Conservation (phyloP, 2,888 invertebrate species). For the Rhingia rostrata region DNA sequence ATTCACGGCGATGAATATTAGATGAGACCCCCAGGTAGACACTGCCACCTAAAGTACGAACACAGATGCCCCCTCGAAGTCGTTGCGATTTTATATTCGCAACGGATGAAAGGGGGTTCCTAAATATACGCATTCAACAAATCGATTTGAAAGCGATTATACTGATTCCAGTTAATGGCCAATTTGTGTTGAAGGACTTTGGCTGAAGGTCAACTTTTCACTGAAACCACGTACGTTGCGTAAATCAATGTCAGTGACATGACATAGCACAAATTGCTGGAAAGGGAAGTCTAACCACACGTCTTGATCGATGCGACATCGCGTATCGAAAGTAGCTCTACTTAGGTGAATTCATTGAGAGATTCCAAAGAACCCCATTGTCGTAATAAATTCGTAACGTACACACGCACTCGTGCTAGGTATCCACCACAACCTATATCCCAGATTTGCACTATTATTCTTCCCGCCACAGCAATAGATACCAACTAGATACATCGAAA, state of each 20-base stretch:
- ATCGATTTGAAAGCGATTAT: not conserved
- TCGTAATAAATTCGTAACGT: conserved; percentile 51
- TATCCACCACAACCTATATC: conserved; percentile 38
- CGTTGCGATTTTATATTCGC: not conserved
- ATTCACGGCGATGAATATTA: conserved; percentile 24
- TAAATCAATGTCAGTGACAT: conserved; percentile 12
- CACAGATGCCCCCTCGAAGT: not conserved
- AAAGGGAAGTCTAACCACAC: not conserved
- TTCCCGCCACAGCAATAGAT: conserved; percentile 15
- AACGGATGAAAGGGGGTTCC: not conserved
- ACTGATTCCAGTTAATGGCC: not conserved
- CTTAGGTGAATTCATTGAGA: conserved; percentile 37
- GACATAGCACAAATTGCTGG: conserved; percentile 1
- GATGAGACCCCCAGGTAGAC: conserved; percentile 2
- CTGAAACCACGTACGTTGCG: not conserved
- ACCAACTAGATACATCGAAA: conserved; percentile 13
- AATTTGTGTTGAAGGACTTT: not conserved
- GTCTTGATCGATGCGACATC: conserved; percentile 1
- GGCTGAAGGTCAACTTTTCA: not conserved
- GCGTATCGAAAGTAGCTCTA: conserved; percentile 7
- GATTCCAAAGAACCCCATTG: conserved; percentile 42
- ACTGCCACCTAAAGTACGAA: not conserved
- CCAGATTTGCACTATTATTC: conserved; percentile 61
- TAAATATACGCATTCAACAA: too few relatives aligned
- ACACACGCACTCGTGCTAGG: conserved; percentile 15